phyloP scores from a whole-genome alignment of 2,797 vertebrate species.

The Malurus leucopterus region DNA sequence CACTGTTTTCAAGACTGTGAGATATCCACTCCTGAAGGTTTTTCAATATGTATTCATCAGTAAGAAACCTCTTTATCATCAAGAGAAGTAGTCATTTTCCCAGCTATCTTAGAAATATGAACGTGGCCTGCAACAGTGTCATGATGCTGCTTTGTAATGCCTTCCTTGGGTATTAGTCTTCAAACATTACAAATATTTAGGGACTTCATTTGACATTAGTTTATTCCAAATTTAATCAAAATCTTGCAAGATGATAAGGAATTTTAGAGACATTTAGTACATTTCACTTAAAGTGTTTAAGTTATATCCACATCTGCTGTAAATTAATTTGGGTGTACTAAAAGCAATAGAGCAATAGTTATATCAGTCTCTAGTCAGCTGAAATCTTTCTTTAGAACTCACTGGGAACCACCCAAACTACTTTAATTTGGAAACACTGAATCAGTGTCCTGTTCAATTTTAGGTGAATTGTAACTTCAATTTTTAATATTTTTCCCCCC shows the following conservation, averaged over 20 bases:
- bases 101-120: background rate
- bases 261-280: background rate
- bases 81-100: background rate
- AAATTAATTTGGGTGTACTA: background rate
- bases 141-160: background rate
- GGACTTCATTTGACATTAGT: background rate
- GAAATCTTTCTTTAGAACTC: background rate
- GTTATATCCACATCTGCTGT: background rate
- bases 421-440: slow-evolving; percentile 31
- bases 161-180: background rate
- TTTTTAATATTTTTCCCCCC: background rate
- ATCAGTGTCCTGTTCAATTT: slow-evolving; percentile 25
- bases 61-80: background rate
- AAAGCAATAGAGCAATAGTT: background rate
- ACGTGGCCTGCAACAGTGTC: background rate
- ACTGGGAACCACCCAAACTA: background rate
- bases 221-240: background rate
- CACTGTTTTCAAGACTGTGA: background rate
- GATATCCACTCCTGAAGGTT: background rate
- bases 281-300: background rate
- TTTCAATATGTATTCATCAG: background rate
- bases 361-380: background rate
- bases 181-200: background rate
- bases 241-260: background rate
- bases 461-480: background rate